Conservation (phyloP, 2,888 invertebrate species). For the Agapetus fuscipes region DNA sequence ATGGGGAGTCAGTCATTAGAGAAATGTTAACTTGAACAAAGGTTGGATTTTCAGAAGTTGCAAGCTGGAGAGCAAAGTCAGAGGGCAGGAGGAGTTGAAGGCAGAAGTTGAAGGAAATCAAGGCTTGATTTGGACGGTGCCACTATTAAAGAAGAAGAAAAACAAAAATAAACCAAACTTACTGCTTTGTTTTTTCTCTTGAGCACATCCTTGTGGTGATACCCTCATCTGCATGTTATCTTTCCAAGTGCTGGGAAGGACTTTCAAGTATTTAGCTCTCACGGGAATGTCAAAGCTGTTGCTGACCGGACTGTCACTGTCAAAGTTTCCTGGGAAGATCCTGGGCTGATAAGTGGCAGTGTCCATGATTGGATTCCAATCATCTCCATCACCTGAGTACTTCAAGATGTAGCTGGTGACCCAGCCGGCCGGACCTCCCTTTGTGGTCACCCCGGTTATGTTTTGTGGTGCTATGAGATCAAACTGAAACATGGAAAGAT, state of each 20-base stretch:
- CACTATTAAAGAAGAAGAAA: too few relatives aligned
- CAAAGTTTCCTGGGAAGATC: conserved; percentile 65
- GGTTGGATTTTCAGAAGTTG: too few relatives aligned
- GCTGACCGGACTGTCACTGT: conserved; percentile 47
- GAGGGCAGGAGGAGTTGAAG: too few relatives aligned
- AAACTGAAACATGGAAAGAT: conserved; percentile 40
- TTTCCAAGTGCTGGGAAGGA: conserved; percentile 66
- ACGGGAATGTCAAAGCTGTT: conserved; percentile 66
- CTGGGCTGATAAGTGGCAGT: conserved; percentile 39
- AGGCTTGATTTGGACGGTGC: too few relatives aligned
- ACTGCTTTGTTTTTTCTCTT: too few relatives aligned
- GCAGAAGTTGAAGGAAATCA: too few relatives aligned
- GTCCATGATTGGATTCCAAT: conserved; percentile 61
- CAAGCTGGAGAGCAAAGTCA: too few relatives aligned
- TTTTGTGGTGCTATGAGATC: conserved; percentile 68
- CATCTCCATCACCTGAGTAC: conserved; percentile 61
- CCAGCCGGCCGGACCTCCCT: conserved; percentile 63
- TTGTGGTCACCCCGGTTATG: conserved; percentile 68
- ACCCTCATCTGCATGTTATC: conserved; percentile 61
- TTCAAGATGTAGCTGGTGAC: conserved; percentile 63
- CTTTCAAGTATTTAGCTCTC: conserved; percentile 58
- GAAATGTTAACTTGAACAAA: too few relatives aligned
- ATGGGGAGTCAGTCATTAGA: too few relatives aligned
- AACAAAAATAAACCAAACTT: too few relatives aligned
- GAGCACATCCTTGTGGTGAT: conserved; percentile 67